Evolutionary conservation across 2,888 invertebrate species (phyloP), one percentile per base, ranked within the genome.

Genomic region (Cyclophora punctaria): DNA sequence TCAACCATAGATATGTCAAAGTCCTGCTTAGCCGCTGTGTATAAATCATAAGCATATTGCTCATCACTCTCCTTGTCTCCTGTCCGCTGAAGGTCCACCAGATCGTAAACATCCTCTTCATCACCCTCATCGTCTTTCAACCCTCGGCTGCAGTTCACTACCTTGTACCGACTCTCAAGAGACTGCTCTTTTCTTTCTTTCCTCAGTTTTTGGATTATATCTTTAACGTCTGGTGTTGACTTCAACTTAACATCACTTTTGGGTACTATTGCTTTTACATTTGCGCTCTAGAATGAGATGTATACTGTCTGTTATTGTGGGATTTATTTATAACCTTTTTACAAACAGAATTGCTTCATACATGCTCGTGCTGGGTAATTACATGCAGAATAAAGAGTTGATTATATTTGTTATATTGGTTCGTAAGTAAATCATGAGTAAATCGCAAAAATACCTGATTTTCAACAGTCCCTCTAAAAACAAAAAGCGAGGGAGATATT

Each of bases 391-490:
- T 20, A 20, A 20, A 20, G 20, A 20, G 20, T 20, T 20, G 20
- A 20, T 20, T 20, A 20, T 1, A 20, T 20, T 20, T 20, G 20
- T 20, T 20, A 20, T 20, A 2, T 20, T 20, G 20, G 20, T 20
- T 20, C 2, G 20, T 20, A 20, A 20, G 20, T 20, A 20, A 20
- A 20, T 20, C 20, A 20, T 20, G 20, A 20, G 20, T 20, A 20
- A 20, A 20, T 20, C 20, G 20, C 2, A 20, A 34, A 42, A 0
- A 44, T 83, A 93, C 94, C 87, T 92, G 91, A 68, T 90, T 90
- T 51, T 91, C 83, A n/a, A 93, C 89, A 34, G 94, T 95, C 52
- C 92, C 93, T 44, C 93, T 91, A 65, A 94, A 94, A 66, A 93
- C 93, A 6, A 94, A 89, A 41, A 94, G 78, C 2, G 93, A 90